These are phyloP conservation scores for Peromyscus aztecus DNA, from an alignment of 2,797 vertebrate species.

Conservation along the genomic window DNA sequence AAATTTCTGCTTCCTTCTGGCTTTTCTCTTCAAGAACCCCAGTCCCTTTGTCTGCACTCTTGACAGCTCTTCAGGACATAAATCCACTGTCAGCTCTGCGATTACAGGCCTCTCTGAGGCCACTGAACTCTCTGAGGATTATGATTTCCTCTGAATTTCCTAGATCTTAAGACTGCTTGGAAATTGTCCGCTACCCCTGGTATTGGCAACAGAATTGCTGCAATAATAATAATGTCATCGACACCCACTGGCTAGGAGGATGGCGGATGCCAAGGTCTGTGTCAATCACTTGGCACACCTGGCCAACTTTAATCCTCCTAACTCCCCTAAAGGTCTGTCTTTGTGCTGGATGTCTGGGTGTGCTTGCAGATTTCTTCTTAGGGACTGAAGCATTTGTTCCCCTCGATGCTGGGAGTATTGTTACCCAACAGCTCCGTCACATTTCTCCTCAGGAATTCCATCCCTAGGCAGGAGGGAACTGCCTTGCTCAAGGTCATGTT, in stretches of 20 bases:
- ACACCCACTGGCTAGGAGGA: not conserved
- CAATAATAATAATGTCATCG: not conserved
- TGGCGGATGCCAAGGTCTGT: not conserved
- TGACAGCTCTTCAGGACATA: not conserved
- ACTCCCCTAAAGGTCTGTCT: not conserved
- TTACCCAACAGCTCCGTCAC: not conserved
- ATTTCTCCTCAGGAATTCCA: not conserved
- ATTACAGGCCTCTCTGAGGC: slow-evolving; percentile 33
- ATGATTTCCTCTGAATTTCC: slow-evolving; percentile 35
- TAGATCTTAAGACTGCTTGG: slow-evolving; percentile 39
- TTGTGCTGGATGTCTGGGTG: accelerated
- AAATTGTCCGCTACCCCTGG: not conserved
- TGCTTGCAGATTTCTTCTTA: not conserved
- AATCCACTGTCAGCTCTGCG: slow-evolving; percentile 23
- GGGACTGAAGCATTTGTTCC: not conserved
- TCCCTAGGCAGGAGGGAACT: not conserved
- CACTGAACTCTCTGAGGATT: not conserved
- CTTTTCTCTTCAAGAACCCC: not conserved
- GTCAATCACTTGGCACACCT: not conserved
- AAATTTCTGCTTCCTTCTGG: not conserved
- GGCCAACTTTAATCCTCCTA: not conserved
- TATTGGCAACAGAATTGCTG: not conserved
- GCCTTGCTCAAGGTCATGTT: accelerated
- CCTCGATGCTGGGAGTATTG: not conserved
- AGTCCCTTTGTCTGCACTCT: slow-evolving; percentile 42